Base-by-base conservation (phyloP, 2,113 vertebrate species). In the Tragelaphus buxtoni region DNA sequence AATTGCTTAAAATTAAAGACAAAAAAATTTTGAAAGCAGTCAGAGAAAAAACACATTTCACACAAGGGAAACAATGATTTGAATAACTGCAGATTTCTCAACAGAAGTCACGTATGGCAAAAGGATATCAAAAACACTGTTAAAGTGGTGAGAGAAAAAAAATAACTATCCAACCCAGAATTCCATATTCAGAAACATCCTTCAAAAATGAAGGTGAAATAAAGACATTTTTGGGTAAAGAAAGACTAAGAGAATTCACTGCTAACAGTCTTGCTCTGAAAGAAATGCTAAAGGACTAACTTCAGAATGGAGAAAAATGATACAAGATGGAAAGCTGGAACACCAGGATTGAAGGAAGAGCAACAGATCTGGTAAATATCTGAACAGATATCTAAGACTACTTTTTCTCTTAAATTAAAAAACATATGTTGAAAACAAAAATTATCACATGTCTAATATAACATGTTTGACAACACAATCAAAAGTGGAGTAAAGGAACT, bases 351-450 rank as follows among this genome's bases (percentile, higher is more conserved):
- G 51, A 77, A 88, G n/a, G 91, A 90, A 95, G 49, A 77, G 32
- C 9, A 65, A 77, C 0, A 65, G 56, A 53, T 42, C n/a, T 91
- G 87, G 63, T 32, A 93, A 97, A 90, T 30, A 76, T 13, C 39
- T 42, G 16, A 4, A 82, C 61, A 88, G 69, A 45, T 58, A 91
- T 20, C 76, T 49, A 45, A 58, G 47, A 45, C n/a, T n/a, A 42
- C 24, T 93, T 90, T 95, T 93, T 74, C 63, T 87, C 61, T 93
- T 88, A 88, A 77, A n/a, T 69, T 88, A 20, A 32, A 83, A 58
- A 47, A 87, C 42, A 58, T 51, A 42, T 51, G 6, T 11, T 81
- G 74, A 76, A 92, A 85, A 79, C 72, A n/a, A 79, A 79, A 85
- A 69, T 32, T 32, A 58, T 80, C 55, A 56, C 9, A n/a, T 14